Conservation (phyloP, 2,888 invertebrate species). For the Acanthosepion esculentum region DNA sequence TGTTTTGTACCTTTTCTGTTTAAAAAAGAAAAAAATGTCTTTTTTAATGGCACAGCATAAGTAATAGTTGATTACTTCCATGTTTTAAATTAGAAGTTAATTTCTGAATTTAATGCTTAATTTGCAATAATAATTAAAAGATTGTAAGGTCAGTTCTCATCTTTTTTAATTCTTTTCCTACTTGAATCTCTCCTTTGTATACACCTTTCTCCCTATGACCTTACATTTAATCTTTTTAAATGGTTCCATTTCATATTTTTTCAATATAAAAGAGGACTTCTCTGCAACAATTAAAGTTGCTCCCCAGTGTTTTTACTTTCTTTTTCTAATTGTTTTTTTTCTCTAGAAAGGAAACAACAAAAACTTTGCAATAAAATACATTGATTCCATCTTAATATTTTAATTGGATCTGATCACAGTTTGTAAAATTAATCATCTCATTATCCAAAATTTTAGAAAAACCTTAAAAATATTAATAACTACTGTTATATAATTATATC, state of each 20-base stretch:
- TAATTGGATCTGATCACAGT: slow-evolving; percentile 1
- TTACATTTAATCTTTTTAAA: background rate
- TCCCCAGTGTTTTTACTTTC: background rate
- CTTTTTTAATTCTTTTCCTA: background rate
- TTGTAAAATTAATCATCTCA: slow-evolving; percentile 33
- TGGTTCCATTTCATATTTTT: background rate
- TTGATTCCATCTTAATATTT: background rate
- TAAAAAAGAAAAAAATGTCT: background rate
- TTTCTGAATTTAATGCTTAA: background rate
- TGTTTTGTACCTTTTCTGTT: background rate
- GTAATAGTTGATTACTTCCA: background rate
- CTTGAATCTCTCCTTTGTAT: background rate
- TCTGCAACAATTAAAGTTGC: background rate
- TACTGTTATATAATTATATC: background rate
- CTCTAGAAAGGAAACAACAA: background rate
- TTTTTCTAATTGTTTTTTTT: background rate
- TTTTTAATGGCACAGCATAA: background rate
- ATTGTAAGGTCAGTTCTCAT: background rate
- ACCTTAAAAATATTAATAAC: background rate
- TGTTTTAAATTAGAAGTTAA: background rate
- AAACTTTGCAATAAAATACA: background rate
- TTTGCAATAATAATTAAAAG: too few relatives aligned
- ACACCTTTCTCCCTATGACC: background rate
- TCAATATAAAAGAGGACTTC: background rate
- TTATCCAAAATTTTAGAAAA: background rate